Evolutionary conservation across 92 coral and sea anemone species (phyloP).

Genomic region (Zoanthus solanderi): DNA sequence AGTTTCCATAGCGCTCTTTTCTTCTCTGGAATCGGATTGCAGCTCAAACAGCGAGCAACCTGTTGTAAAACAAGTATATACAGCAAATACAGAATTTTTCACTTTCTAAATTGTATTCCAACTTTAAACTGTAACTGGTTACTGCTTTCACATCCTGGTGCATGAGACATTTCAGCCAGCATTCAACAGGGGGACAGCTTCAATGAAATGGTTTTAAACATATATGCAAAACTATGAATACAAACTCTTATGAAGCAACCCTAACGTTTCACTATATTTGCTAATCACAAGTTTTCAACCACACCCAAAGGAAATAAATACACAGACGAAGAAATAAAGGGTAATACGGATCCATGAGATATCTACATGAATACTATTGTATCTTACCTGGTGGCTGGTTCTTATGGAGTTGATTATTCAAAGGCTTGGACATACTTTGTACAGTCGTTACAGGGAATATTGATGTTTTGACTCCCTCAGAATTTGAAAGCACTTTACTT

Average conservation of each 20-base stretch:
- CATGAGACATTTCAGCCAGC: too few species aligned
- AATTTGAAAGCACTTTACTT: background rate
- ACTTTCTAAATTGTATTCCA: background rate
- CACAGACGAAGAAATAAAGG: background rate
- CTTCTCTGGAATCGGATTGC: conserved; percentile 19
- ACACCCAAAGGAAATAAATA: background rate
- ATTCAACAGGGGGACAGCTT: too few species aligned
- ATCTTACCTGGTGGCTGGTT: background rate
- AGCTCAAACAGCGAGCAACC: background rate
- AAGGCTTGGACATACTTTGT: background rate
- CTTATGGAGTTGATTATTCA: background rate
- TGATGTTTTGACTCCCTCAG: background rate
- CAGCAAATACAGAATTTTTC: background rate
- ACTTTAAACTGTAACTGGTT: too few species aligned
- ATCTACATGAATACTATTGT: background rate
- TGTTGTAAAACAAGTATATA: background rate
- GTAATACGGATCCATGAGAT: background rate
- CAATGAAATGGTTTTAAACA: too few species aligned
- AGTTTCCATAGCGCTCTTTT: conserved; percentile 47
- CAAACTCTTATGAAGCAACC: too few species aligned
- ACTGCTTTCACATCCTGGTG: too few species aligned
- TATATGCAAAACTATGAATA: too few species aligned
- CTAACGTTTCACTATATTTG: too few species aligned
- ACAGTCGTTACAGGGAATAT: background rate
- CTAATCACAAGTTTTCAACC: background rate